Percentiles rank a stretch among this genome's conserved stretches.
These are phyloP conservation scores for Oegoconia quadripuncta DNA, from an alignment of 2,888 invertebrate species.

Conservation along the genomic window DNA sequence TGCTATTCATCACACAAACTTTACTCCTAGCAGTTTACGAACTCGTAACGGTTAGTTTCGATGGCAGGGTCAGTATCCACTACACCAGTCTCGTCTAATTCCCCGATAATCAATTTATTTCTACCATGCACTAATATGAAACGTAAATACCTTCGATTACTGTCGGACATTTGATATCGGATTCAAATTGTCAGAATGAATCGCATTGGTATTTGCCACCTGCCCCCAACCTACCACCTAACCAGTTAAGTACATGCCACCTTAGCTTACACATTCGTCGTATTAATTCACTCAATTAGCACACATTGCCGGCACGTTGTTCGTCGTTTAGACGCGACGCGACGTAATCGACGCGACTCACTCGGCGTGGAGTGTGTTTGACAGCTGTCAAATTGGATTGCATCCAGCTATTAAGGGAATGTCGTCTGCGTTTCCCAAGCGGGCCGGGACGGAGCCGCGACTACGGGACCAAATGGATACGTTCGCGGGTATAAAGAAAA, in stretches of 20 bases:
- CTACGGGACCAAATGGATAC: constrained; percentile 38
- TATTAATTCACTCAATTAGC: constrained; percentile 48
- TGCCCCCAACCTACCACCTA: background rate
- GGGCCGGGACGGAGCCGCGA: constrained; percentile 18
- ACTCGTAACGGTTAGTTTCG: too few species aligned
- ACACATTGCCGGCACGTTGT: constrained; percentile 27
- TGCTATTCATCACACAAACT: too few species aligned
- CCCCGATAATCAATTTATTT: too few species aligned
- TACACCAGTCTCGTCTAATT: too few species aligned
- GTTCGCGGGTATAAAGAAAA: constrained; percentile 19
- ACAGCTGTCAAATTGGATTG: constrained; percentile 77
- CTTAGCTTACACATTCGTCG: constrained; percentile 50
- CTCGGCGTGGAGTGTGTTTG: constrained; percentile 70
- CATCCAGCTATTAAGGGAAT: constrained; percentile 70
- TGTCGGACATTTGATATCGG: too few species aligned
- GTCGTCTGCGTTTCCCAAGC: constrained; percentile 34
- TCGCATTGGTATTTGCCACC: too few species aligned
- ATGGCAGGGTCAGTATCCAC: too few species aligned
- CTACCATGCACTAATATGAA: too few species aligned
- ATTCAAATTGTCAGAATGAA: too few species aligned
- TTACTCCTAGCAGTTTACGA: too few species aligned
- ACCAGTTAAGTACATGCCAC: constrained; percentile 1
- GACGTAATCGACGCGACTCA: constrained; percentile 60
- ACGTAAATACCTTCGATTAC: too few species aligned
- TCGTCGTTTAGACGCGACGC: too few species aligned